Base-by-base conservation (phyloP, 2,113 vertebrate genomes). In the Uria lomvia region DNA sequence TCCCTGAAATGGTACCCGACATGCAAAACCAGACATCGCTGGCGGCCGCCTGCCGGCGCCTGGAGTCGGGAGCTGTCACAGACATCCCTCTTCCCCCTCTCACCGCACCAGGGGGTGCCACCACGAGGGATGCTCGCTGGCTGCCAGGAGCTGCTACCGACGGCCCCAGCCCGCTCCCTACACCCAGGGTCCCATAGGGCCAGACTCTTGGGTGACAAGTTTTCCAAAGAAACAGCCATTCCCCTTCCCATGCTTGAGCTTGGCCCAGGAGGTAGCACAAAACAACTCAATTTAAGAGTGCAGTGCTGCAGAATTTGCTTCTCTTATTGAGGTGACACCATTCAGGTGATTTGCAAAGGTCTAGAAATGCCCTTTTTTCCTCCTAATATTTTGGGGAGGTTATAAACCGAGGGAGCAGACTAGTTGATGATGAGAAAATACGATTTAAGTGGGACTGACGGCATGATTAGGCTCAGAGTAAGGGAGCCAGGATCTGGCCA, bases 21-120 rank as follows among this genome's bases (percentile, higher is more conserved):
- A 8, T 15, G 1, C n/a, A 71, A 86, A 91, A 50, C 8, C 55
- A 81, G 85, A 43, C 56, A 62, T n/a, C 0, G 0, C 55, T 62
- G n/a, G 21, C 59, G 9, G 32, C 38, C 0, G 0, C 22, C 24
- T 9, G 11, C 59, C 1, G 4, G 58, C 1, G 8, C 34, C 49
- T 42, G 12, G 34, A 40, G 24, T 74, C 42, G 62, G n/a, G 55
- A 86, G 24, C 34, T 86, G 22, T 21, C 45, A 19, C 49, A 56
- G 17, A 34, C 6, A 2, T 17, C 72, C 13, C 20, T 84, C 52
- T 73, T 73, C 7, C 17, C 6, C 10, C 2, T 62, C n/a, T 56
- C n/a, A 17, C 52, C 62, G 47, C n/a, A 24, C 0, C 0, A 66
- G 10, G 7, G 11, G 45, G 19, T 45, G 45, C 9, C 40, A 21